These are phyloP conservation scores for Lophotriccus pileatus DNA, from an alignment of 2,797 vertebrate species.

Conservation along the genomic window DNA sequence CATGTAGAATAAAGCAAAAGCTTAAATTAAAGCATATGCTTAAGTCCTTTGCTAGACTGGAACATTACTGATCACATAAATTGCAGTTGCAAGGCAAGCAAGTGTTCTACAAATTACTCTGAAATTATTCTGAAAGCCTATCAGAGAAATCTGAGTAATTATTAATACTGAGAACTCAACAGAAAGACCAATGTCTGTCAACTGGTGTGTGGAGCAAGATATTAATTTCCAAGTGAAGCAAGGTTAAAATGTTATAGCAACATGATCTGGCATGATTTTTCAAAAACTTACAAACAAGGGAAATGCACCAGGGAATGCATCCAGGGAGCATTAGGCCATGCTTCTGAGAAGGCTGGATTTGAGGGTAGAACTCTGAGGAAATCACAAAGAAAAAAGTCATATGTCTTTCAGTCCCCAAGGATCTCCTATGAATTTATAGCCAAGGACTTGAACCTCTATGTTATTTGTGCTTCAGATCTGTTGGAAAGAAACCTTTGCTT, in stretches of 20 bases:
- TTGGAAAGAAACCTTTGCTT: not conserved
- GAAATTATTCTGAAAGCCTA: conserved; percentile 3
- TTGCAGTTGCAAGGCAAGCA: not conserved
- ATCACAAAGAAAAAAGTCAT: not conserved
- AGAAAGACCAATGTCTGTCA: conserved; percentile 34
- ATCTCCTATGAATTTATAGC: conserved; percentile 7
- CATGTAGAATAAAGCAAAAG: not conserved
- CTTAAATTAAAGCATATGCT: not conserved
- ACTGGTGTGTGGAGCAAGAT: conserved; percentile 2
- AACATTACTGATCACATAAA: not conserved
- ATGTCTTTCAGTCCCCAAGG: not conserved
- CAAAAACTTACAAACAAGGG: conserved; percentile 12
- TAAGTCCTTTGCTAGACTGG: not conserved
- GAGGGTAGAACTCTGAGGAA: not conserved
- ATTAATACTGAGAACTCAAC: not conserved
- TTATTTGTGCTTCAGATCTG: not conserved
- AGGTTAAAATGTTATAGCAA: conserved; percentile 48
- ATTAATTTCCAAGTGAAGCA: conserved; percentile 6
- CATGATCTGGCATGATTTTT: conserved; percentile 6
- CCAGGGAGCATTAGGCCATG: not conserved
- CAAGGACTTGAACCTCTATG: not conserved
- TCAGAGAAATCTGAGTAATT: not conserved
- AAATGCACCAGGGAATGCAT: conserved; percentile 12
- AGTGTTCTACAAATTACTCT: not conserved
- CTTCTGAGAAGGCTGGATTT: conserved; percentile 12